A percentile compares a stretch with the other conserved stretches of the same genome.
phyloP scores from a whole-genome alignment of 2,797 vertebrate species.

The Amniataba percoides region DNA sequence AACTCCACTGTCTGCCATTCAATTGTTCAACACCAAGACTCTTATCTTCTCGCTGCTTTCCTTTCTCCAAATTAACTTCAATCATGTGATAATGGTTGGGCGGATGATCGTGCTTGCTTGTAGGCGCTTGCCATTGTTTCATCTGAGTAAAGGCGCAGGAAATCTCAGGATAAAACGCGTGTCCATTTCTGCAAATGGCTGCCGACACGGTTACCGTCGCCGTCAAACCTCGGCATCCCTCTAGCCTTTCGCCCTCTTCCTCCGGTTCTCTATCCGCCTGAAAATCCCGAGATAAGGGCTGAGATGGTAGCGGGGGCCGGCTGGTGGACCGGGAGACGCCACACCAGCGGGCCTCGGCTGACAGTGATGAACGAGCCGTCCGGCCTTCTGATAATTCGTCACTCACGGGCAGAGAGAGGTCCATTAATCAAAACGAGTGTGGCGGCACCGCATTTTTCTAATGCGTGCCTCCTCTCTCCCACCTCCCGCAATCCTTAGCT shows the following conservation, averaged over 20 bases:
- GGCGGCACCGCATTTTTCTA: constrained; percentile 55
- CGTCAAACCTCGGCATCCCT: constrained; percentile 19
- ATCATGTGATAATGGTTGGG: constrained; percentile 44
- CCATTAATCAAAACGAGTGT: constrained; percentile 85
- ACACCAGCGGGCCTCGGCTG: constrained; percentile 60
- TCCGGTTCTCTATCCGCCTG: constrained; percentile 16
- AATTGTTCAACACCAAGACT: constrained; percentile 53
- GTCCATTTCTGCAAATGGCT: constrained; percentile 30
- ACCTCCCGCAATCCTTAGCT: constrained; percentile 50
- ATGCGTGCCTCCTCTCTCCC: constrained; percentile 40
- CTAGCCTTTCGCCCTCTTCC: constrained; percentile 32
- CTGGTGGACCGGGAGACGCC: constrained; percentile 66
- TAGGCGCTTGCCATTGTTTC: constrained; percentile 37
- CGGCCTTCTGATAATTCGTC: constrained; percentile 85
- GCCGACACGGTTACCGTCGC: constrained; percentile 4
- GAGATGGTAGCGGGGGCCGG: constrained; percentile 52
- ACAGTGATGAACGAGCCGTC: constrained; percentile 85
- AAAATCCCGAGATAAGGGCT: constrained; percentile 72
- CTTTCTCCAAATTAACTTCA: constrained; percentile 66
- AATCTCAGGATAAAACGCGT: constrained; percentile 42
- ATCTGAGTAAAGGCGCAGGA: constrained; percentile 38
- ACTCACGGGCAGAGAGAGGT: constrained; percentile 82
- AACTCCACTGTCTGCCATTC: constrained; percentile 57
- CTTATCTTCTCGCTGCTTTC: constrained; percentile 50
- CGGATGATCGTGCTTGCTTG: constrained; percentile 17